Conservation (phyloP, 2,113 vertebrate species). For the Seriola aureovittata region DNA sequence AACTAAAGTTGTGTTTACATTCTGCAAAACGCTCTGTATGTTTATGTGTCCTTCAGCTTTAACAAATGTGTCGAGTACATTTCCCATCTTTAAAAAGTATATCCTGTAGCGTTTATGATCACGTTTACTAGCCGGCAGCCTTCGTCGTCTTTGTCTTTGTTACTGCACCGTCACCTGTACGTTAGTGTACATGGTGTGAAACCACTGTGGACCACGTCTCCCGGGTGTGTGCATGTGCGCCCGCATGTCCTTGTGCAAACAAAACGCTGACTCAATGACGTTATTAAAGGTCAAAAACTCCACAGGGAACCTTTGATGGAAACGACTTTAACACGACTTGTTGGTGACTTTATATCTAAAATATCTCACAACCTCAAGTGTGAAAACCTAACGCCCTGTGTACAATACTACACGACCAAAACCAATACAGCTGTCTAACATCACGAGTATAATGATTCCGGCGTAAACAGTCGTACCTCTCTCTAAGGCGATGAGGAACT, state of each 20-base stretch:
- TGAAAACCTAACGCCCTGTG: background rate
- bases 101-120: too few relatives aligned
- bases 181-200: too few relatives aligned
- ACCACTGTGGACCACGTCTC: background rate
- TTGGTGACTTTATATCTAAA: background rate
- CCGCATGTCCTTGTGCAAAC: background rate
- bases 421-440: background rate
- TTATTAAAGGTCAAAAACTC: background rate
- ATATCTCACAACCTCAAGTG: background rate
- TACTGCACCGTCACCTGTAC: too few relatives aligned
- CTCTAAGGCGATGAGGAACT: conserved; percentile 96
- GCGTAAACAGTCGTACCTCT: conserved; percentile 85
- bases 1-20: too few relatives aligned
- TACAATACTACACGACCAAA: background rate
- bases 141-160: too few relatives aligned
- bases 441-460: background rate
- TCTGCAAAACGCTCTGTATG: too few relatives aligned
- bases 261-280: background rate
- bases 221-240: background rate
- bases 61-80: too few relatives aligned
- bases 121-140: background rate
- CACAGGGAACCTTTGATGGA: conserved; percentile 11
- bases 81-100: too few relatives aligned
- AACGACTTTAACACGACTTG: background rate
- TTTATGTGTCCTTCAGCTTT: too few relatives aligned